Base-by-base conservation (phyloP, 2,797 vertebrate species). In the Gouania willdenowi region DNA sequence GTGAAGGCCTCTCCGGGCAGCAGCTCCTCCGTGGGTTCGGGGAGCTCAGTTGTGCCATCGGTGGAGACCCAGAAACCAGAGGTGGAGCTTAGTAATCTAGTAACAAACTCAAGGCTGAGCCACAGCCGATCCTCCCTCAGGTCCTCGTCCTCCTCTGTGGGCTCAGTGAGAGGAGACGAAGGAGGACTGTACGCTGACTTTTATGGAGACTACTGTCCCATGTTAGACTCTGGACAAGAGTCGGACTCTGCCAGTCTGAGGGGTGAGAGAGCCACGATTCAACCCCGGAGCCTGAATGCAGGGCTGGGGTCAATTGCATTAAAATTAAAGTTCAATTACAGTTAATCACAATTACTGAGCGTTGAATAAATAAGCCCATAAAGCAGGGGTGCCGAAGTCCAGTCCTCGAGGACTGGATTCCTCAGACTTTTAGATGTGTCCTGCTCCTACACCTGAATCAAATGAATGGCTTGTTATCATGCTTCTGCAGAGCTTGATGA, bases 91-190 rank as follows among this genome's bases (percentile, higher is more conserved):
- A 89, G 87, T 70, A 93, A 91, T 73, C 86, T 97, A 77, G 81
- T 91, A 44, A 83, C 46, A 45, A 90, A 87, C 27, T 87, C 91
- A 2, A 77, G 66, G 27, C 84, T 94, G 69, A 87, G 91, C 0
- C 88, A 89, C 60, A 95, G 94, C 0, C 93, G 92, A 68, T 78
- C 82, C 0, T 97, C 95, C 0, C 79, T 95, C 38, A 89, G 69
- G 18, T 97, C 94, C 0, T 77, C n/a, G n/a, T n/a, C 83, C 24
- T 87, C 71, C 0, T 98, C 94, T n/a, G 87, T 93, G 0, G 94
- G 94, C 46, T 98, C 94, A 0, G 77, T 93, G 22, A 84, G 92
- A 0, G 94, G 93, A 0, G 91, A 95, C 0, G 94, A 97, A 71
- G 91, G 89, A 7, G 88, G 91, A 0, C 79, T 88, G 23, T 92